These are phyloP conservation scores for Apamea epomidion DNA, from an alignment of 2,888 invertebrate species.

Conservation along the genomic window DNA sequence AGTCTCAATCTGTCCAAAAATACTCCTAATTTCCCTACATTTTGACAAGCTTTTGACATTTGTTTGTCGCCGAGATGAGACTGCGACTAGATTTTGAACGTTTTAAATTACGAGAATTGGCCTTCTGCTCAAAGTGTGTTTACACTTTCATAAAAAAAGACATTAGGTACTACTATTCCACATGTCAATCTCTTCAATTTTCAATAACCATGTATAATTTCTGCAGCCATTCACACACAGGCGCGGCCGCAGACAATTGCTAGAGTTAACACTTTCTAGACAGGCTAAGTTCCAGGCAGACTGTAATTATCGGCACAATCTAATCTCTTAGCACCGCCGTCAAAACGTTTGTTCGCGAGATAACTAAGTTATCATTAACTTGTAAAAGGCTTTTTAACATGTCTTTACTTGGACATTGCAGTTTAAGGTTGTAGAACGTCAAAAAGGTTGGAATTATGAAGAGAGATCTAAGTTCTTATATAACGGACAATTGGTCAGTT, in stretches of 20 bases:
- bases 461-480: not conserved
- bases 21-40: no score
- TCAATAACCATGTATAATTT: slow-evolving; percentile 1
- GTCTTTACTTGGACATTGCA: not conserved
- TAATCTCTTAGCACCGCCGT: slow-evolving; percentile 54
- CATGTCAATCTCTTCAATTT: not conserved
- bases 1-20: no score
- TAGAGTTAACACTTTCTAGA: slow-evolving; percentile 56
- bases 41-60: no score
- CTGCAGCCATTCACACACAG: not conserved
- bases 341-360: slow-evolving; percentile 52
- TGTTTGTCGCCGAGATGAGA: no score
- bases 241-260: slow-evolving; percentile 26
- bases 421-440: not conserved
- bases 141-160: no score
- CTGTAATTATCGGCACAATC: slow-evolving; percentile 58
- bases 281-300: slow-evolving; percentile 45
- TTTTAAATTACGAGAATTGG: no score
- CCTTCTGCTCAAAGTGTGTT: no score
- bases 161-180: not conserved
- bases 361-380: slow-evolving; percentile 51
- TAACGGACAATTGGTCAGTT: no score
- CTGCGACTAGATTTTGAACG: no score
- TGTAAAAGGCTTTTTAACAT: slow-evolving; percentile 7
- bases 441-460: not conserved